Evolutionary conservation across 2,113 vertebrate genomes (phyloP).

Genomic region (Anarrhichthys ocellatus): DNA sequence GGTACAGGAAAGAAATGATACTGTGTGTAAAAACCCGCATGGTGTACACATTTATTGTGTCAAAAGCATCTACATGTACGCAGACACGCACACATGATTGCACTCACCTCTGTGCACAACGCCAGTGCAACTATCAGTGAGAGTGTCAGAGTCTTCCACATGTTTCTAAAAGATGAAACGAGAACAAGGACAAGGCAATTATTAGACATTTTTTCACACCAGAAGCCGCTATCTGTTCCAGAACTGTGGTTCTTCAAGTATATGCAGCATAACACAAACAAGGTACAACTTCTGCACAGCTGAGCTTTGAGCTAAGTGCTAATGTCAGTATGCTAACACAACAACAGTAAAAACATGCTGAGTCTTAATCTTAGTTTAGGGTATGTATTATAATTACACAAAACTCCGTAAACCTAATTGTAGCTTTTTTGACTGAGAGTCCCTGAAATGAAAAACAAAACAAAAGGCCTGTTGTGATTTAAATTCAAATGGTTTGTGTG

Average conservation of each 20-base stretch:
- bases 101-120: slow-evolving; percentile 69
- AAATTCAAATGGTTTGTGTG: not conserved
- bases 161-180: slow-evolving; percentile 62
- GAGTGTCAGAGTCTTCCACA: slow-evolving; percentile 69
- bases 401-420: not conserved
- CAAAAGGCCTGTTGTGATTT: not conserved
- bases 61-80: not conserved
- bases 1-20: not conserved
- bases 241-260: not conserved
- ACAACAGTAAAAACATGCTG: not conserved
- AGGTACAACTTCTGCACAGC: not conserved
- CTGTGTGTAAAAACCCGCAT: not conserved
- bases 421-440: not conserved
- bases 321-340: not conserved
- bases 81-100: not conserved
- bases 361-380: not conserved
- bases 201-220: not conserved
- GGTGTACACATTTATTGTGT: not conserved
- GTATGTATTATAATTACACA: not conserved
- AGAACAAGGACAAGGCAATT: slow-evolving; percentile 14
- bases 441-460: not conserved
- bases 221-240: not conserved
- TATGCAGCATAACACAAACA: not conserved
- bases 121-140: slow-evolving; percentile 61
- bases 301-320: not conserved